Conservation (phyloP, 2,797 vertebrate genomes). For the Enteromius viviparus region DNA sequence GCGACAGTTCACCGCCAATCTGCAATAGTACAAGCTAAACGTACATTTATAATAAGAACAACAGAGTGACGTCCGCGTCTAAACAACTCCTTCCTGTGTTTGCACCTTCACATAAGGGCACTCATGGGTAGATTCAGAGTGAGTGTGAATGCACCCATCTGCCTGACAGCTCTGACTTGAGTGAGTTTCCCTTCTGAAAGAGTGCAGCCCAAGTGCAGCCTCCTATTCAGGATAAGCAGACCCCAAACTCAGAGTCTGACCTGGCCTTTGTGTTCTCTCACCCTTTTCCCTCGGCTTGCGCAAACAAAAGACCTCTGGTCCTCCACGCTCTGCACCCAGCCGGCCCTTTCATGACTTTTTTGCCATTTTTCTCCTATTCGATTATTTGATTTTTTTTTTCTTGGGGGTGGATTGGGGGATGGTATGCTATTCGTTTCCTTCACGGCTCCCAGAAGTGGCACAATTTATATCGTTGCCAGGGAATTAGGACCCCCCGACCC, state of each 20-base stretch:
- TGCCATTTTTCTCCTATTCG: constrained; percentile 72
- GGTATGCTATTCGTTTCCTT: constrained; percentile 75
- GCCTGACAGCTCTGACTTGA: constrained; percentile 53
- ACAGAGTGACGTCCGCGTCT: background rate
- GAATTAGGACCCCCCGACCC: constrained; percentile 84
- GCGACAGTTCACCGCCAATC: background rate
- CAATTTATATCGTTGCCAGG: constrained; percentile 91
- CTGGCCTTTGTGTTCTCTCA: constrained; percentile 73
- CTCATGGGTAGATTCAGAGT: constrained; percentile 22
- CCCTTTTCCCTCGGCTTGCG: constrained; percentile 45
- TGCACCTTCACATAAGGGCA: constrained; percentile 17
- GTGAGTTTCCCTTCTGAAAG: constrained; percentile 54
- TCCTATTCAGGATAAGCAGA: constrained; percentile 64
- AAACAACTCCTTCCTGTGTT: constrained; percentile 22
- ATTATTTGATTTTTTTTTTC: constrained; percentile 72
- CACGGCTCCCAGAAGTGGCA: constrained; percentile 78
- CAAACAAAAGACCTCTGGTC: constrained; percentile 61
- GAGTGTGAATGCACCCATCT: constrained; percentile 46
- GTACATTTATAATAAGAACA: background rate
- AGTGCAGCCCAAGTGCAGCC: constrained; percentile 48
- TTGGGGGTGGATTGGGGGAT: constrained; percentile 28
- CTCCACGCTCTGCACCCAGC: constrained; percentile 46
- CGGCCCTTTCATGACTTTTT: constrained; percentile 79
- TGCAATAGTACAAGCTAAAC: background rate
- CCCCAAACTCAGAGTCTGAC: constrained; percentile 73